Conservation (phyloP, 2,113 vertebrate genomes). For the Mobula birostris region DNA sequence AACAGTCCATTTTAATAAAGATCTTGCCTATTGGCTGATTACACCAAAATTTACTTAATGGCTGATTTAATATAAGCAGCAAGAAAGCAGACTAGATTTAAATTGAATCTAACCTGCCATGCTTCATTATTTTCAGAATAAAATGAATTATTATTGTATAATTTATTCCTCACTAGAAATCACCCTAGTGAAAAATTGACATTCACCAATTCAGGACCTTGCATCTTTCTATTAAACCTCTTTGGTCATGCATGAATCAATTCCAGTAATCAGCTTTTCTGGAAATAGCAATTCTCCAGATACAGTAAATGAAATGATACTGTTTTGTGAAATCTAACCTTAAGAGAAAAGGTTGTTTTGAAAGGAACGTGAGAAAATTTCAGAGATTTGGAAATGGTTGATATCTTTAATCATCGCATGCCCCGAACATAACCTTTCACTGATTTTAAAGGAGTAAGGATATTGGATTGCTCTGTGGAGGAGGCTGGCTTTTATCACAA, state of each 20-base stretch:
- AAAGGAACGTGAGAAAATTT: not conserved
- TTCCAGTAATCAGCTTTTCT: conserved; percentile 28
- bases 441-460: not conserved
- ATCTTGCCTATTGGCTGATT: conserved; percentile 3
- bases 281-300: not conserved
- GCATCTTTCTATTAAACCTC: conserved; percentile 11
- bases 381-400: not conserved
- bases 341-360: not conserved
- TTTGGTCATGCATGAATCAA: conserved; percentile 4
- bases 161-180: conserved; percentile 14
- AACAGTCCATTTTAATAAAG: not conserved
- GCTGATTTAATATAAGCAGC: not conserved
- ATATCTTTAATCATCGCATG: not conserved
- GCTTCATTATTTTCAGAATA: not conserved
- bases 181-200: conserved; percentile 13
- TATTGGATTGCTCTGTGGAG: not conserved
- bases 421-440: not conserved
- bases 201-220: not conserved
- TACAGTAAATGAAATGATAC: not conserved
- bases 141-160: not conserved
- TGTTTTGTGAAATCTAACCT: not conserved
- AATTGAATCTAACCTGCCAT: conserved; percentile 21
- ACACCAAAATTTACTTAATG: conserved; percentile 9
- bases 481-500: not conserved
- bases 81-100: not conserved